These are phyloP conservation scores for Monopis laevigella DNA, from an alignment of 2,888 invertebrate genomes.

Conservation along the genomic window DNA sequence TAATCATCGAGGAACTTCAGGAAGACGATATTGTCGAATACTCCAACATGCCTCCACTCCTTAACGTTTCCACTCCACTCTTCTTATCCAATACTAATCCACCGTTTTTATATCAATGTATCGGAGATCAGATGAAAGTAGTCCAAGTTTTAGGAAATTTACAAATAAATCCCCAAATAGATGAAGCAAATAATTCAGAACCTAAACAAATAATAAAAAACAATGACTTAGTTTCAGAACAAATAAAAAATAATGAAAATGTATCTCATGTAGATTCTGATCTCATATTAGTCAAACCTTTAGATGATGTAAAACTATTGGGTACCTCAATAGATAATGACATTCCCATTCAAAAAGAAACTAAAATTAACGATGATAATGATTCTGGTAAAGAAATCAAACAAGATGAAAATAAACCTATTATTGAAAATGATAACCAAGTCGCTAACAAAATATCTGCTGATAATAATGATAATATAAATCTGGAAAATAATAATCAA, in stretches of 20 bases:
- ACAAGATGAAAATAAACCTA: no score
- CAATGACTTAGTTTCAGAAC: no score
- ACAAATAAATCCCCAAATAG: conserved; percentile 37
- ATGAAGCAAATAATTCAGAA: conserved; percentile 33
- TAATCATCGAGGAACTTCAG: conserved; percentile 60
- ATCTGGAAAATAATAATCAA: background rate
- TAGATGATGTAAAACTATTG: conserved; percentile 7
- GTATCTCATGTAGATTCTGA: conserved; percentile 24
- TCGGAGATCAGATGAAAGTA: conserved; percentile 53
- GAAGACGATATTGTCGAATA: conserved; percentile 55
- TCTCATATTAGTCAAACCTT: conserved; percentile 1
- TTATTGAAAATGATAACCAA: no score
- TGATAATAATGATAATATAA: background rate
- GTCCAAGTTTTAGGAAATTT: conserved; percentile 47
- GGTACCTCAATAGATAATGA: conserved; percentile 1
- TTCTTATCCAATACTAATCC: conserved; percentile 53
- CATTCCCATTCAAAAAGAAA: conserved; percentile 1
- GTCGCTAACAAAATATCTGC: no score
- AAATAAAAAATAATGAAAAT: conserved; percentile 25
- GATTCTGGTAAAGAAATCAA: background rate
- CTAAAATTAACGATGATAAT: background rate
- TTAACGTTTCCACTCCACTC: conserved; percentile 41
- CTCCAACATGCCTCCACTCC: conserved; percentile 55
- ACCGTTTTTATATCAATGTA: conserved; percentile 54
- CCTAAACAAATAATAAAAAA: conserved; percentile 15